These are phyloP conservation scores for Anarhynchus alexandrinus DNA, from an alignment of 2,113 vertebrate species.

Conservation along the genomic window DNA sequence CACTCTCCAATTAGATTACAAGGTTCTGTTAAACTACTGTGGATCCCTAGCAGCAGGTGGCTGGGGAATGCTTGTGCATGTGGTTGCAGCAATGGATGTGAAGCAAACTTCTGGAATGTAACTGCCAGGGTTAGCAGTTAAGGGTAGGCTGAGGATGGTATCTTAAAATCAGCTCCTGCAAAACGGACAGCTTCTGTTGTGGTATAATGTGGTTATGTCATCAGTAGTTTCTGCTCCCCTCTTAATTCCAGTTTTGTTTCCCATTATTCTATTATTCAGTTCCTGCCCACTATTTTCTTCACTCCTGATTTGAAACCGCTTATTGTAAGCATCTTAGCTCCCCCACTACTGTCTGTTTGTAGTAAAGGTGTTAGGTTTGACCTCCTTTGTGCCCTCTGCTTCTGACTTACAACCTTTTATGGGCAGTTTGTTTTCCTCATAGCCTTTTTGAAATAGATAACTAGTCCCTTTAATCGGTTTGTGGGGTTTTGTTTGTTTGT, in stretches of 20 bases:
- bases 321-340: background rate
- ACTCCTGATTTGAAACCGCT: background rate
- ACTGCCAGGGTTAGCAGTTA: background rate
- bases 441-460: background rate
- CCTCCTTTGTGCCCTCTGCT: background rate
- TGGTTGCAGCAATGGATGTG: background rate
- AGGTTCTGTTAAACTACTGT: background rate
- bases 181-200: background rate
- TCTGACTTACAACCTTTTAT: background rate
- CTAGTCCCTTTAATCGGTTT: background rate
- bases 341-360: background rate
- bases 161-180: background rate
- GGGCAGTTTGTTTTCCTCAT: background rate
- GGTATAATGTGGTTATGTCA: background rate
- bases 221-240: background rate
- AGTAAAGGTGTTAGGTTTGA: background rate
- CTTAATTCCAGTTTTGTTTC: background rate
- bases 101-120: background rate
- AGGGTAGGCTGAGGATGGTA: background rate
- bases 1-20: background rate
- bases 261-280: background rate
- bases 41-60: background rate
- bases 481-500: background rate
- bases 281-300: background rate
- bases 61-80: background rate